Base-by-base conservation (phyloP, 2,797 vertebrate genomes). In the Agapornis canus region DNA sequence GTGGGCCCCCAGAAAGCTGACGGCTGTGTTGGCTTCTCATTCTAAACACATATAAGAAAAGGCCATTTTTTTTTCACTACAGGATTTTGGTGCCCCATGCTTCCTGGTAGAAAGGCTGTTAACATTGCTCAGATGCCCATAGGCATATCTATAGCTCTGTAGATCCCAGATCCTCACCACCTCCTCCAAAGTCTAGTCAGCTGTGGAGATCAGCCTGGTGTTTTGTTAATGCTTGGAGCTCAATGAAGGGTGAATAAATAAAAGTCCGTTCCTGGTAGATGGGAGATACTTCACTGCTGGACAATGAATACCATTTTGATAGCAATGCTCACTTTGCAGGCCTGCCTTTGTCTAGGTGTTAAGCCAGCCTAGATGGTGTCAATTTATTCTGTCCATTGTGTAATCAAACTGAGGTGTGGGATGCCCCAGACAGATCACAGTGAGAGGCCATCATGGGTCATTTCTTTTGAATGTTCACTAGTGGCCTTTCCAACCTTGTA, bases 241-340 rank as follows among this genome's bases (percentile, higher is more conserved):
- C n/a, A 31, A 9, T 0, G 3, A 51, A 47, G 20, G 5, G 10
- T 56, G 47, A 85, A 16, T 56, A 77, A 68, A 43, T 65, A 47
- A 13, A 22, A 70, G 48, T 37, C 69, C 9, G 22, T 61, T 75
- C 31, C 21, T 76, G 61, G 27, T 14, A 25, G 47, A 20, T 40
- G 13, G 42, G 47, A 80, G 35, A 60, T 65, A 42, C 5, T 71
- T 86, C 42, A 89, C 37, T 60, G 43, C 66, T 42, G 63, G 32
- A 51, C 43, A 70, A 6, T 27, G 45, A 63, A 54, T 14, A 13
- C 3, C 21, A 7, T 90, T 76, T 64, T 57, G 40, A 66, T 29
- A 64, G 32, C 32, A 61, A 35, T 0, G 0, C 45, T 56, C 0
- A 1, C 15, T 63, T 68, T 77, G 17, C 51, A 43, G 40, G 35